These are phyloP conservation scores for Hypsopygia costalis DNA, from an alignment of 2,888 invertebrate species.

Conservation along the genomic window DNA sequence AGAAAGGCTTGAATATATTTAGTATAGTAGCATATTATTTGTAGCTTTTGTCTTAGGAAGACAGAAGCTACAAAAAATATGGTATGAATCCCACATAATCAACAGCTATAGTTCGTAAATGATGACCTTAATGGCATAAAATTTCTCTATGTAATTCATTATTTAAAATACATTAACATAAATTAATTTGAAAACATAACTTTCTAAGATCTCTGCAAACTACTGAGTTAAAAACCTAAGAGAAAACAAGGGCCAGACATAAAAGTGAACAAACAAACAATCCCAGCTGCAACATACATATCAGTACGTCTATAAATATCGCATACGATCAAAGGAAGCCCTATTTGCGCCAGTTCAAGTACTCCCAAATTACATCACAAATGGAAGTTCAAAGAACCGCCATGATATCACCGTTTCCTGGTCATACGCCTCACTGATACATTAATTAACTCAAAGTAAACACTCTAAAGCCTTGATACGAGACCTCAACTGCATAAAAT, in stretches of 20 bases:
- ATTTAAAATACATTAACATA: no score
- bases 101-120: no score
- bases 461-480: slow-evolving; percentile 30
- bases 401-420: slow-evolving; percentile 66
- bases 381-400: slow-evolving; percentile 46
- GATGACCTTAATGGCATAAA: no score
- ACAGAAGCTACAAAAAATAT: no score
- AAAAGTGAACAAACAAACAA: slow-evolving; percentile 45
- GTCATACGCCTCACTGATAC: slow-evolving; percentile 44
- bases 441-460: slow-evolving; percentile 29
- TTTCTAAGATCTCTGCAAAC: no score
- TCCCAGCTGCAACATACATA: slow-evolving; percentile 38
- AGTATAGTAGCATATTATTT: no score
- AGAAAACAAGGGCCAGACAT: slow-evolving; percentile 27
- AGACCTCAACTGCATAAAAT: slow-evolving; percentile 24
- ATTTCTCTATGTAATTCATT: no score
- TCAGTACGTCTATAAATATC: slow-evolving; percentile 66
- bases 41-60: no score
- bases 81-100: no score
- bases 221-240: no score
- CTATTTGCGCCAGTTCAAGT: slow-evolving; percentile 25
- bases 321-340: slow-evolving; percentile 42
- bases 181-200: no score
- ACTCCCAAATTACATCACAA: slow-evolving; percentile 33
- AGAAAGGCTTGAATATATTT: no score